These are phyloP conservation scores for Conops quadrifasciatus DNA, from an alignment of 2,888 invertebrate species.

Conservation along the genomic window DNA sequence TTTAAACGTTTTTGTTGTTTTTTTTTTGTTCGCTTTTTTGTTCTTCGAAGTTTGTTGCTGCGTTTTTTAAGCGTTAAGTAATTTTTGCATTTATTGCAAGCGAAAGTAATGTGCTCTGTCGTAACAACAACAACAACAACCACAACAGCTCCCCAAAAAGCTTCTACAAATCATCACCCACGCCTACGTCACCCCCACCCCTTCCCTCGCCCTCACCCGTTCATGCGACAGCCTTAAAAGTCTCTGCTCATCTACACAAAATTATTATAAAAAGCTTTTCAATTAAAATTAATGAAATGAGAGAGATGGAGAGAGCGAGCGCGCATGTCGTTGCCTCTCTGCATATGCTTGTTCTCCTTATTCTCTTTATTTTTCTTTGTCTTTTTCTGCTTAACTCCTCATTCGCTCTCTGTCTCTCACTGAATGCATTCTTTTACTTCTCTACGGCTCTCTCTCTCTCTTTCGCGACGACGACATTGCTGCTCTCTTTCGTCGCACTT, in stretches of 20 bases:
- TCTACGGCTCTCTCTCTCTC: background rate
- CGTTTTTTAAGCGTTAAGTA: background rate
- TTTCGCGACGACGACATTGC: background rate
- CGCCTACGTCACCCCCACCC: no score
- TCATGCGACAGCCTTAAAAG: background rate
- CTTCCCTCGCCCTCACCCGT: background rate
- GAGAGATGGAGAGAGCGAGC: no score
- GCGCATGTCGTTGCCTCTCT: no score
- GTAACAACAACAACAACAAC: conserved; percentile 16
- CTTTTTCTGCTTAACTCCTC: background rate
- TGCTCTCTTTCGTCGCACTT: conserved; percentile 2
- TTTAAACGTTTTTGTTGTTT: no score
- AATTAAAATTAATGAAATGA: background rate
- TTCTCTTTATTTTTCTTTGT: background rate
- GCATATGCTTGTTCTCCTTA: no score
- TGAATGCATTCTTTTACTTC: background rate
- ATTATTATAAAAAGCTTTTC: background rate
- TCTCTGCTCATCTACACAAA: background rate
- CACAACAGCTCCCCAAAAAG: conserved; percentile 15
- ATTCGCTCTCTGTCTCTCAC: background rate
- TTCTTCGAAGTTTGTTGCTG: background rate
- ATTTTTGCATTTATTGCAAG: conserved; percentile 31
- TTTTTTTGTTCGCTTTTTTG: conserved; percentile 8
- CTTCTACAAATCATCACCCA: no score
- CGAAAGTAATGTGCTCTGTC: conserved; percentile 26